These are phyloP conservation scores for Bolinopsis microptera DNA, from an alignment of 37 sponge, comb jelly and placozoan genomes.

Conservation along the genomic window DNA sequence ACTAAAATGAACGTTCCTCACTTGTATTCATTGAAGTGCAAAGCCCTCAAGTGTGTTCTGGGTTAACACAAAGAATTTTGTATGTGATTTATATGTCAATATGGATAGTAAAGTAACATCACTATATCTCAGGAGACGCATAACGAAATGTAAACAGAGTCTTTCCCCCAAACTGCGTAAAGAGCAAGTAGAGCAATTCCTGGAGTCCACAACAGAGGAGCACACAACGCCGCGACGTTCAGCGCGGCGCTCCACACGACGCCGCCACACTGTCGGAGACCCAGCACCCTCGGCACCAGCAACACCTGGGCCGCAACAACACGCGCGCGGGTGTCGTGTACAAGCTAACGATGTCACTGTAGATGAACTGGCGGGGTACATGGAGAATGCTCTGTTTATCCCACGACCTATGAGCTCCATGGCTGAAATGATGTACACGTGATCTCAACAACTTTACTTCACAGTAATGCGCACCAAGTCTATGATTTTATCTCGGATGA, in stretches of 20 bases:
- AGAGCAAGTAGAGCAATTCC: constrained; percentile 16
- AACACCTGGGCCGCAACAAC: neutral
- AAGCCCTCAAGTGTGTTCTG: no score
- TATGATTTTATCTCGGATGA: no score
- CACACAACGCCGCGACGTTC: neutral
- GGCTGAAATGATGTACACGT: constrained; percentile 88
- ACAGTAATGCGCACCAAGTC: neutral
- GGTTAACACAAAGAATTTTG: no score
- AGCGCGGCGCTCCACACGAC: neutral
- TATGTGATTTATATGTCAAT: no score
- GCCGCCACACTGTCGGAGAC: neutral
- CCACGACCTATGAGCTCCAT: constrained; percentile 86
- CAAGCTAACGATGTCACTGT: constrained; percentile 76
- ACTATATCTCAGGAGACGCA: neutral
- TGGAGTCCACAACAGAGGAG: neutral
- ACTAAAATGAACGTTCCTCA: no score
- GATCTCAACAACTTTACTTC: neutral
- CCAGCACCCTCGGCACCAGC: neutral
- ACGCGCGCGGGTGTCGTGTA: neutral
- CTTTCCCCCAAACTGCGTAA: neutral
- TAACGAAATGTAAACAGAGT: neutral
- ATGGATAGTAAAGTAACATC: no score
- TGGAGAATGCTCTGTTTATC: constrained; percentile 77
- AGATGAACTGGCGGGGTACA: constrained; percentile 84
- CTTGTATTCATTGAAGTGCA: no score